Percentiles rank a stretch among this genome's conserved stretches.
Evolutionary conservation across 2,888 invertebrate genomes (phyloP).

Genomic region (Danaus chrysippus): DNA sequence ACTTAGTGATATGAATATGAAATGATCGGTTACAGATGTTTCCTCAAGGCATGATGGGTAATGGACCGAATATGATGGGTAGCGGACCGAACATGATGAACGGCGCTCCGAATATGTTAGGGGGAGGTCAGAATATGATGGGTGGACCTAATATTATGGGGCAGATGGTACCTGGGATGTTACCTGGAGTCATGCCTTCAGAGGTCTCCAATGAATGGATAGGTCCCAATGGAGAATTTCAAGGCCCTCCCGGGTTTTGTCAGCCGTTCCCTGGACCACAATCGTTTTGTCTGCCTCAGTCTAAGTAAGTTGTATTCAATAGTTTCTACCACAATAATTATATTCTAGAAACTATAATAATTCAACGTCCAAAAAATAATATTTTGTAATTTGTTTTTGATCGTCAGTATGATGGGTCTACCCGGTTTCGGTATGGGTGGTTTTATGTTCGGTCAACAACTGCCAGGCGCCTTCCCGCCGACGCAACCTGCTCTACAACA

Average conservation of each 20-base stretch:
- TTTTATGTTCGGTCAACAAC: constrained; percentile 66
- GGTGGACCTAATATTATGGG: constrained; percentile 36
- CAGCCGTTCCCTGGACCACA: constrained; percentile 57
- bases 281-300: constrained; percentile 63
- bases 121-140: constrained; percentile 38
- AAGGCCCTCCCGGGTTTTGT: constrained; percentile 52
- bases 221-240: constrained; percentile 47
- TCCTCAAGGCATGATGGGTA: constrained; percentile 53
- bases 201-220: constrained; percentile 53
- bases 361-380: background rate
- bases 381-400: constrained; percentile 3
- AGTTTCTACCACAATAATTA: background rate
- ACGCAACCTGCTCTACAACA: constrained; percentile 29
- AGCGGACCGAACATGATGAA: constrained; percentile 32
- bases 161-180: constrained; percentile 37
- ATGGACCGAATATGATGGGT: constrained; percentile 32
- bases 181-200: constrained; percentile 42
- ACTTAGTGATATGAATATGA: no score
- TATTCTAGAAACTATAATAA: background rate
- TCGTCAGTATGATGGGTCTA: constrained; percentile 48
- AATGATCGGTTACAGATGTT: constrained; percentile 50
- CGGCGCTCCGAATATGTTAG: constrained; percentile 30
- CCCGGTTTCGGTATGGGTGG: constrained; percentile 62
- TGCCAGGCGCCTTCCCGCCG: constrained; percentile 44
- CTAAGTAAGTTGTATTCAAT: constrained; percentile 55